Conservation (phyloP, 1,140 invertebrate species). For the Brachionus koreanus region DNA sequence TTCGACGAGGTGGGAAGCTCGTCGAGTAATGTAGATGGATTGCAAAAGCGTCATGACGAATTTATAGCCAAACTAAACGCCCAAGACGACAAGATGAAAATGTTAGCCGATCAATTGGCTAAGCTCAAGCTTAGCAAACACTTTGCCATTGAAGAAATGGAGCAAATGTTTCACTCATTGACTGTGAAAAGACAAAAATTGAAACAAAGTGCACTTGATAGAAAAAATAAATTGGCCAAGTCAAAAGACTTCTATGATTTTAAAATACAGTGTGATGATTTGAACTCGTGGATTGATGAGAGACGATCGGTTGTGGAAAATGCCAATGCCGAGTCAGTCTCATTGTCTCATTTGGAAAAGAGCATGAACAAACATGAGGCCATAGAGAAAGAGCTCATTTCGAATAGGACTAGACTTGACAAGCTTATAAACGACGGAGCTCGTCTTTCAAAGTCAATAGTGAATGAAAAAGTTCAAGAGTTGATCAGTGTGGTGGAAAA, state of each 20-base stretch:
- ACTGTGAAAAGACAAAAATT: conserved; percentile 92
- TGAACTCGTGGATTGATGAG: conserved; percentile 82
- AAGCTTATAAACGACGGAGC: background rate
- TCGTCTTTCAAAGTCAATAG: background rate
- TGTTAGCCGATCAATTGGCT: conserved; percentile 74
- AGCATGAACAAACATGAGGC: conserved; percentile 73
- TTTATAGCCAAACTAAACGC: conserved; percentile 86
- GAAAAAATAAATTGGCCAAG: conserved; percentile 81
- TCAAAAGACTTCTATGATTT: conserved; percentile 91
- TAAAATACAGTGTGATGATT: conserved; percentile 82
- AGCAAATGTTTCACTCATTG: conserved; percentile 92
- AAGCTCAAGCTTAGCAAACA: conserved; percentile 79
- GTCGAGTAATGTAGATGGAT: conserved; percentile 85
- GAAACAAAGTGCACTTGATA: conserved; percentile 90
- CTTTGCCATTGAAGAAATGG: conserved; percentile 91
- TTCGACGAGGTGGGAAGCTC: conserved; percentile 80
- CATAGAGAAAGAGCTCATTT: conserved; percentile 57
- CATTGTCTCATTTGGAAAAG: conserved; percentile 68
- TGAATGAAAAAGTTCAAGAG: conserved; percentile 5
- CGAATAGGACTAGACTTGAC: conserved; percentile 11
- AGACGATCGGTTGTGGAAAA: conserved; percentile 80
- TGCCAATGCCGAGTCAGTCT: conserved; percentile 81
- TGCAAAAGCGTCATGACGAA: conserved; percentile 87
- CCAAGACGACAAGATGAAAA: conserved; percentile 83
- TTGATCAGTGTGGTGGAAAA: conserved; percentile 10